A percentile compares a stretch with the other conserved stretches of the same genome.
Conservation (phyloP, 2,113 vertebrate genomes). For the Oncorhynchus clarkii region DNA sequence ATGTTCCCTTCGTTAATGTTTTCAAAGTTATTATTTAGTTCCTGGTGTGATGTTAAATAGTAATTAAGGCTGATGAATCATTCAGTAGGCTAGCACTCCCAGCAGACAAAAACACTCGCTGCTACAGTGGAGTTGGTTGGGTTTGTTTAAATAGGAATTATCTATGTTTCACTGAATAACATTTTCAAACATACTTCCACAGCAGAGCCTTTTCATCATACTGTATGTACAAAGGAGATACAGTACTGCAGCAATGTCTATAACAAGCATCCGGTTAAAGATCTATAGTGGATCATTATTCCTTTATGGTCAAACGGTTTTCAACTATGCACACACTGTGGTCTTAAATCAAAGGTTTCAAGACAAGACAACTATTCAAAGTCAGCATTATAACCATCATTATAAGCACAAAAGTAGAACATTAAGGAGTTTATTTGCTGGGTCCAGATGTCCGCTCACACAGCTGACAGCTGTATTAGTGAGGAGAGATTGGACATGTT, state of each 20-base stretch:
- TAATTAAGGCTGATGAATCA: constrained; percentile 46
- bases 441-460: constrained; percentile 15
- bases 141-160: neutral
- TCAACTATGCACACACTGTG: too few species aligned
- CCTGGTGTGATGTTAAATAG: constrained; percentile 35
- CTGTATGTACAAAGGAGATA: neutral
- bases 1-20: constrained; percentile 29
- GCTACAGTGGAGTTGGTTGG: neutral
- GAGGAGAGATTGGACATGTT: constrained; percentile 33
- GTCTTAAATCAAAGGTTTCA: too few species aligned
- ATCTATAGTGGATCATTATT: too few species aligned
- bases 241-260: neutral
- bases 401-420: neutral
- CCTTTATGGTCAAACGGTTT: too few species aligned
- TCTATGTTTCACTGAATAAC: neutral
- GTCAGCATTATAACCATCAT: neutral
- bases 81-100: constrained; percentile 2
- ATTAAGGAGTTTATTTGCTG: neutral
- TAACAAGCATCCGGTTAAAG: neutral
- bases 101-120: neutral
- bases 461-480: constrained; percentile 44
- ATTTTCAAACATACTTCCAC: neutral
- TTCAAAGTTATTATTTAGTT: constrained; percentile 39
- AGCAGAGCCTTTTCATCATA: neutral
- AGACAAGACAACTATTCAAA: too few species aligned